Evolutionary conservation across 1,140 invertebrate genomes (phyloP), one percentile per base, ranked within the genome.

Genomic region (Parasteatoda tepidariorum): DNA sequence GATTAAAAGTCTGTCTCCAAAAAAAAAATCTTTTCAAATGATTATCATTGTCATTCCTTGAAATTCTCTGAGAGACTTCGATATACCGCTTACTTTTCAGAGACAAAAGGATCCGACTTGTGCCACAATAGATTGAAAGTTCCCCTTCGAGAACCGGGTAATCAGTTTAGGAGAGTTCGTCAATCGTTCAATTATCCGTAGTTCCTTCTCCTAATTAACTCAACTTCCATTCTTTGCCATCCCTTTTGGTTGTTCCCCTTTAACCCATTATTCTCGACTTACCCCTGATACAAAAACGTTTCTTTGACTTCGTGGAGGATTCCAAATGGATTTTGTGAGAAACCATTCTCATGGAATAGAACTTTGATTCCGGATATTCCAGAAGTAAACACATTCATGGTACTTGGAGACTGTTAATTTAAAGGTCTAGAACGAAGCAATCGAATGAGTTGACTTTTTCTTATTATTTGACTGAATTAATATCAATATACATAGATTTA

Each of bases 131-230:
- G 68, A 71, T 71, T 48, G 38, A 30, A 48, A 71, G 30, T 71
- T 48, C 34, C 30, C 15, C 68, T 31, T 38, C 4, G 68, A 57
- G 30, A 48, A 30, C 26, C 22, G 24, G 7, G 41, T 71, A 71
- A 71, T 71, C 68, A 48, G 68, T 71, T 71, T 71, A 71, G 68
- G 31, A 24, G 28, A 26, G 68, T 55, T 71, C 68, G 68, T 71
- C 68, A 71, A 71, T 71, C 68, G 68, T 48, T 71, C 68, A 71
- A 71, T 71, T 71, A 71, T 71, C 68, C 41, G 68, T 71, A 71
- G 68, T 71, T 71, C 68, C 48, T 41, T 71, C 68, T 28, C 30
- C 68, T 71, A 71, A 71, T 71, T 71, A 71, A 71, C 68, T 71
- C 41, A 71, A 71, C 68, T 41, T 26, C 48, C 34, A 57, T 7